A percentile compares a stretch with the other conserved stretches of the same genome.
Conservation (phyloP, 2,888 invertebrate genomes). For the Acheta domesticus region DNA sequence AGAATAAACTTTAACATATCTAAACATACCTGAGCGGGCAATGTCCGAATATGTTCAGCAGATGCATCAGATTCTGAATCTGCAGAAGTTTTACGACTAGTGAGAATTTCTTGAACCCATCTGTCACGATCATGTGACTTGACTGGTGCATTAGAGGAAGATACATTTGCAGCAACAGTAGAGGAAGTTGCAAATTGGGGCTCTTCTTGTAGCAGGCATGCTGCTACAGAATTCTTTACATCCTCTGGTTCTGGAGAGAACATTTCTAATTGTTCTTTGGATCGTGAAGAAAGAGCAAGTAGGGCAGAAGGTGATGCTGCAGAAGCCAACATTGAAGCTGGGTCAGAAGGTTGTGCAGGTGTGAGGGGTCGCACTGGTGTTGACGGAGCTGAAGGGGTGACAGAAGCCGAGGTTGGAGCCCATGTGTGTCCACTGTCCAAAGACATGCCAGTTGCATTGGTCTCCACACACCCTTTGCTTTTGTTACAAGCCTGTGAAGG, state of each 20-base stretch:
- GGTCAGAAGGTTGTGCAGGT: neutral
- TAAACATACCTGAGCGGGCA: neutral
- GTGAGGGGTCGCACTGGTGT: neutral
- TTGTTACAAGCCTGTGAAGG: neutral
- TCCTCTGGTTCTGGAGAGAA: neutral
- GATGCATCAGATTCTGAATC: slow-evolving; percentile 11
- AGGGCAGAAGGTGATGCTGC: neutral
- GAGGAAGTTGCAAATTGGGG: neutral
- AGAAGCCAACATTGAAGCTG: too few species aligned
- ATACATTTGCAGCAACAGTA: neutral
- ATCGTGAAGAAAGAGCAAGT: neutral
- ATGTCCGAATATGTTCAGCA: neutral
- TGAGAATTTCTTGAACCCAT: neutral
- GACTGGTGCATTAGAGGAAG: neutral
- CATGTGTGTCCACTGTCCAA: neutral
- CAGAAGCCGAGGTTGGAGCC: neutral
- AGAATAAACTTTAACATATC: neutral
- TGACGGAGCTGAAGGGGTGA: neutral
- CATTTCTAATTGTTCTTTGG: neutral
- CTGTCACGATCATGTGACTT: neutral
- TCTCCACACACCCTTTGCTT: too few species aligned
- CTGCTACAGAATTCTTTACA: neutral
- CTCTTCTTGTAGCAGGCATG: too few species aligned
- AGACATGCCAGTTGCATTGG: neutral
- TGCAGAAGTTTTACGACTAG: neutral